Percentiles rank a stretch among this genome's conserved stretches.
phyloP scores from a whole-genome alignment of 1,140 invertebrate species.

The Penaeus indicus region DNA sequence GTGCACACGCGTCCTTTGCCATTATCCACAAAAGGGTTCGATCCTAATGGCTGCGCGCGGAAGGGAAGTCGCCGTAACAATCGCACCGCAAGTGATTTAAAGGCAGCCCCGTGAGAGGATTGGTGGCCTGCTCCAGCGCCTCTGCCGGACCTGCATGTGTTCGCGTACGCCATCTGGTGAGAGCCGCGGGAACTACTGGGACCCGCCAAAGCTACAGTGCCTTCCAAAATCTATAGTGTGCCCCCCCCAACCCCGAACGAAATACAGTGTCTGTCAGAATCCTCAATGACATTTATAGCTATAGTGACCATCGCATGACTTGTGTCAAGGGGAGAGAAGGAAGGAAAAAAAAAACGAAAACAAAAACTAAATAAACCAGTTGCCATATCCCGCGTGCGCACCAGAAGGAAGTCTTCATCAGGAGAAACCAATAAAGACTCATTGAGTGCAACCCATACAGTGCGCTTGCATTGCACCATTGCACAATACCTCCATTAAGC shows the following conservation, averaged over 20 bases:
- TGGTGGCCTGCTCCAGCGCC: constrained; percentile 5
- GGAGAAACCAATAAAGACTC: too few relatives aligned
- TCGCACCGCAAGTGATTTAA: constrained; percentile 43
- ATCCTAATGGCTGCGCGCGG: too few relatives aligned
- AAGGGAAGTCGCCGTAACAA: too few relatives aligned
- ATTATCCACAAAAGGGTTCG: too few relatives aligned
- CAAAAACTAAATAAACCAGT: too few relatives aligned
- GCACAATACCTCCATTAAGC: too few relatives aligned
- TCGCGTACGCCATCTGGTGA: constrained; percentile 53
- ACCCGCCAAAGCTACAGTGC: constrained; percentile 19
- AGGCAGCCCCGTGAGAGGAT: constrained; percentile 37
- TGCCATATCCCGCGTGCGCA: too few relatives aligned
- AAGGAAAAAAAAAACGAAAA: too few relatives aligned
- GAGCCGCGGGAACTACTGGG: constrained; percentile 28
- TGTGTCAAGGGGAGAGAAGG: neutral
- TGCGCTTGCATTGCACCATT: too few relatives aligned
- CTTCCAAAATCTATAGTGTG: constrained; percentile 8
- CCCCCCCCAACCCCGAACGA: neutral
- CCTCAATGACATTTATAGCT: neutral
- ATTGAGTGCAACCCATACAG: too few relatives aligned
- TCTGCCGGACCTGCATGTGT: neutral
- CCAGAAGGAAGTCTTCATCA: too few relatives aligned
- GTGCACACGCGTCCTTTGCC: too few relatives aligned
- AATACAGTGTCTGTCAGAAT: neutral
- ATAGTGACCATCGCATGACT: neutral